Conservation (phyloP, 2,797 vertebrate species). For the Brachyrhaphis roseni region DNA sequence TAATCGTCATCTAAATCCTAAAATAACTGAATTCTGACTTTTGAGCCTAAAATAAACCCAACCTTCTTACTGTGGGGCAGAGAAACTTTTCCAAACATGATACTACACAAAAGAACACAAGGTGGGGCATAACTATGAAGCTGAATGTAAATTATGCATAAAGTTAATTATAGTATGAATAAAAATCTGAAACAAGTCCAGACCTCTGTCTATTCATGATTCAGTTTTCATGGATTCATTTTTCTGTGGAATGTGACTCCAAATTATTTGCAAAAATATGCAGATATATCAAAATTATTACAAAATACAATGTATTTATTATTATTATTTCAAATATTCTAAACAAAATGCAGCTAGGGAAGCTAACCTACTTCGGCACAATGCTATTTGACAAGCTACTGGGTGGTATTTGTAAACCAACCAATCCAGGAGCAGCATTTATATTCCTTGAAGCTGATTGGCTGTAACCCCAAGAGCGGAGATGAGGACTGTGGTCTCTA, state of each 20-base stretch:
- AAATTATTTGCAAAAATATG: neutral
- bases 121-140: neutral
- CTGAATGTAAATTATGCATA: neutral
- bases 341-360: neutral
- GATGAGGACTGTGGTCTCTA: too few species aligned
- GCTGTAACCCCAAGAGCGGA: neutral
- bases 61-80: slow-evolving; percentile 1
- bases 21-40: slow-evolving; percentile 48
- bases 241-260: neutral
- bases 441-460: neutral
- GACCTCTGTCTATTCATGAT: neutral
- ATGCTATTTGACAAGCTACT: neutral
- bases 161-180: neutral
- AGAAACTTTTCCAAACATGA: slow-evolving; percentile 24
- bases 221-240: neutral
- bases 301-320: neutral
- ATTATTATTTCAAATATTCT: neutral
- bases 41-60: slow-evolving; percentile 17
- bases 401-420: neutral
- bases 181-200: neutral
- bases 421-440: neutral
- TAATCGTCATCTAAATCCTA: slow-evolving; percentile 21
- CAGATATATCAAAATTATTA: neutral
- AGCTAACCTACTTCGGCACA: neutral
- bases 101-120: neutral